Base-by-base conservation (phyloP, 2,113 vertebrate species). In the Nestor notabilis region DNA sequence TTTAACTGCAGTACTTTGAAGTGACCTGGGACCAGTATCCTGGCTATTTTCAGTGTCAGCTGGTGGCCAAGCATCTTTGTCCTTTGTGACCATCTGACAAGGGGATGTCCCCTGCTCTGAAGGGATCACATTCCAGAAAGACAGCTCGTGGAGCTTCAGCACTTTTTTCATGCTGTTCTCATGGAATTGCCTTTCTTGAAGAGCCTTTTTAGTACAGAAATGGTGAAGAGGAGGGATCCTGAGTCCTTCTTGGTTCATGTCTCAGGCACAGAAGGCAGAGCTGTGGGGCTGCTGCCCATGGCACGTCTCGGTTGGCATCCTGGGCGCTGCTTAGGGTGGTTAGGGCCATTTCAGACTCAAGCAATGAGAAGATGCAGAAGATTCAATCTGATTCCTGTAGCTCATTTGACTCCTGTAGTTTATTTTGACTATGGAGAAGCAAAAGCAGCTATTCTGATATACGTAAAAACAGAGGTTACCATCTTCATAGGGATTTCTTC, bases 141-240 rank as follows among this genome's bases (percentile, higher is more conserved):
- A n/a, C 25, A 47, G 5, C 14, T 81, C 0, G 0, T 3, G 89
- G 60, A 74, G 29, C 20, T 78, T 50, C 64, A n/a, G 29, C 2
- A 4, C 21, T 35, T 72, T 72, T 84, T n/a, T 8, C 23, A 17
- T 50, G 3, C 4, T 2, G 0, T 71, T 78, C 35, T 41, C 7
- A 4, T 2, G 15, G 44, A 81, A 72, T 21, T 82, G 28, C 10
- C 29, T 60, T 44, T 89, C 83, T 56, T 91, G 60, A 89, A 79
- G 90, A 79, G 55, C 17, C 58, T 37, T 55, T 81, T 84, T 29
- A 7, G 8, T 27, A 63, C 17, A 55, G 66, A 80, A 92, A 29
- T 64, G 31, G 9, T 13, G 5, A 43, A 43, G 21, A 89, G 14
- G 35, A 68, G 52, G 13, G 43, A 31, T 49, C 15, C 33, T 8